Conservation (phyloP, 1,140 invertebrate genomes). For the Drosophila kohkoa region DNA sequence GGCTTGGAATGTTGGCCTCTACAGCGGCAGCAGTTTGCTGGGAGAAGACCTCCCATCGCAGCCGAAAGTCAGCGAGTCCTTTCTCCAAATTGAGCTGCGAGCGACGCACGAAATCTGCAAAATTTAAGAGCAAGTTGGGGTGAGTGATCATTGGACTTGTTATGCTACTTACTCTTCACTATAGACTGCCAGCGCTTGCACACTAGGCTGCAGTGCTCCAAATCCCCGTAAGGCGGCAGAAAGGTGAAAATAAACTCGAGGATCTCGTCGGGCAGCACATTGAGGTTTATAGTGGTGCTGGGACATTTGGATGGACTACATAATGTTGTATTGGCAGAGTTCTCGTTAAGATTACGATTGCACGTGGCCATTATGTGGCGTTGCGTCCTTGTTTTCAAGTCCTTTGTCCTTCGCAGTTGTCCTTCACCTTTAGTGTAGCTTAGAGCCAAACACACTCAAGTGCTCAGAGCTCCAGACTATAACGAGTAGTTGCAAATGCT, state of each 20-base stretch:
- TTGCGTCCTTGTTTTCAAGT: constrained; percentile 30
- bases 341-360: constrained; percentile 61
- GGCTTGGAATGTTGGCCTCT: constrained; percentile 34
- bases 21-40: constrained; percentile 57
- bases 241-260: constrained; percentile 96
- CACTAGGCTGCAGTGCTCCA: constrained; percentile 93
- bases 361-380: constrained; percentile 58
- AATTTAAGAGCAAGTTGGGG: background rate
- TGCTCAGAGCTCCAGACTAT: background rate
- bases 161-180: constrained; percentile 89
- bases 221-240: constrained; percentile 95
- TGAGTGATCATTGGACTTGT: background rate
- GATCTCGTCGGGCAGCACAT: constrained; percentile 94
- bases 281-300: constrained; percentile 46
- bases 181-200: constrained; percentile 93
- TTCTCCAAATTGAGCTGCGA: constrained; percentile 78
- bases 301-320: constrained; percentile 21
- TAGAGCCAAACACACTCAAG: constrained; percentile 4
- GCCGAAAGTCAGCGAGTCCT: constrained; percentile 71
- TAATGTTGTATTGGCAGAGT: constrained; percentile 33
- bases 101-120: constrained; percentile 76
- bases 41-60: constrained; percentile 77
- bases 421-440: constrained; percentile 31
- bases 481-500: background rate
- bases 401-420: constrained; percentile 31